Base-by-base conservation (phyloP, 2,888 invertebrate species). In the Drosophila prostipennis region DNA sequence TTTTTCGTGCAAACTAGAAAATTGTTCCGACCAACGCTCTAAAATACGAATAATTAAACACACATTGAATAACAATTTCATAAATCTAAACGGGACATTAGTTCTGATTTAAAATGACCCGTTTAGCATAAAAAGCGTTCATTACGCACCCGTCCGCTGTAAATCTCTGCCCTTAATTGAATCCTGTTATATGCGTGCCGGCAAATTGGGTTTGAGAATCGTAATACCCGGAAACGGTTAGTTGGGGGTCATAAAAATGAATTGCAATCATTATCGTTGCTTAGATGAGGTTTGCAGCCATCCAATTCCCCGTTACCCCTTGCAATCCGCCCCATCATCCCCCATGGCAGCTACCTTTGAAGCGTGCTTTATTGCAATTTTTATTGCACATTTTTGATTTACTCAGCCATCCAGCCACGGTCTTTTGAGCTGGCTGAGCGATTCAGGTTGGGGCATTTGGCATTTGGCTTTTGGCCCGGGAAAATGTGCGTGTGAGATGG, bases 241-340 rank as follows among this genome's bases (percentile, higher is more conserved):
- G 84, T 72, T 70, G 64, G 48, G 32, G 58, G 61, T 67, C 73
- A 79, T 82, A 72, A 80, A 89, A 89, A 85, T 77, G 80, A 80
- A 85, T 89, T 88, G 89, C 87, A 81, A 83, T 86, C 87, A 87
- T 87, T 84, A 86, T 89, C 89, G 87, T 77, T 84, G 81, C 89
- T 86, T 80, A 80, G 80, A 77, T 82, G 78, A 79, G 76, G 76
- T 76, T 32, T 72, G 54, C 68, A 54, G 58, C 58, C 59, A 60
- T 45, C 42, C 40, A 48, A 37, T 46, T 26, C 49, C 52, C 39
- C 13, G 8, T 5, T 14, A 26, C 8, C 26, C 6, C 19, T 53
- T 13, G 14, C 53, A 13, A 26, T 7, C 34, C 16, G 16, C 13
- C 36, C 36, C 45, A 23, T 8, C 32, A 2, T 14, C 26, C 26